phyloP scores from a whole-genome alignment of 2,113 vertebrate genomes.

The Mugil cephalus region DNA sequence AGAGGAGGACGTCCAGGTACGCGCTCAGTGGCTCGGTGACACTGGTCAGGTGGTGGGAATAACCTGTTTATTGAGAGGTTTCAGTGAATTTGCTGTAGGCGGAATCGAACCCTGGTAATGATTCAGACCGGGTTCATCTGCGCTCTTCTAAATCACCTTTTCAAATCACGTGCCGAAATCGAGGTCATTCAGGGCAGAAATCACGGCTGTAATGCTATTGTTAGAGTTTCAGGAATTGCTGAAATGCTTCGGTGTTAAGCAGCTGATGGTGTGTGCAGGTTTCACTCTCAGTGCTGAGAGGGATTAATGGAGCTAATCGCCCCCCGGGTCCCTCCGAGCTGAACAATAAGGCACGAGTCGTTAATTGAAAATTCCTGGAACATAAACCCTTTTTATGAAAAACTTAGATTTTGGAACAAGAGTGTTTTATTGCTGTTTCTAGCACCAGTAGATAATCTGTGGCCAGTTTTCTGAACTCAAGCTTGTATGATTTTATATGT shows the following conservation, averaged over 20 bases:
- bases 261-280: conserved; percentile 45
- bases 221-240: conserved; percentile 42
- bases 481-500: conserved; percentile 9
- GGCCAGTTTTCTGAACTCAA: conserved; percentile 1
- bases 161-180: background rate
- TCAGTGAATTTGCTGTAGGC: conserved; percentile 2
- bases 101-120: background rate
- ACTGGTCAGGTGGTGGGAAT: conserved; percentile 31
- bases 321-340: conserved; percentile 49
- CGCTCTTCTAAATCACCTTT: background rate
- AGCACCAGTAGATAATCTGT: background rate
- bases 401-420: conserved; percentile 9
- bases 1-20: conserved; percentile 81
- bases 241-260: conserved; percentile 39
- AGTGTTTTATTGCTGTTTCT: conserved; percentile 5
- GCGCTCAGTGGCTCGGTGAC: conserved; percentile 23
- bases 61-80: conserved; percentile 29
- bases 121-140: no score
- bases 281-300: conserved; percentile 48
- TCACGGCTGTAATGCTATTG: conserved; percentile 5
- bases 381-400: conserved; percentile 58
- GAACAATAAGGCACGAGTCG: conserved; percentile 58
- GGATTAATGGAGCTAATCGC: conserved; percentile 73
- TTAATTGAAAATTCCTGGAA: conserved; percentile 80
- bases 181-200: background rate